Conservation (phyloP, 1,140 invertebrate species). For the Temnothorax longispinosus region DNA sequence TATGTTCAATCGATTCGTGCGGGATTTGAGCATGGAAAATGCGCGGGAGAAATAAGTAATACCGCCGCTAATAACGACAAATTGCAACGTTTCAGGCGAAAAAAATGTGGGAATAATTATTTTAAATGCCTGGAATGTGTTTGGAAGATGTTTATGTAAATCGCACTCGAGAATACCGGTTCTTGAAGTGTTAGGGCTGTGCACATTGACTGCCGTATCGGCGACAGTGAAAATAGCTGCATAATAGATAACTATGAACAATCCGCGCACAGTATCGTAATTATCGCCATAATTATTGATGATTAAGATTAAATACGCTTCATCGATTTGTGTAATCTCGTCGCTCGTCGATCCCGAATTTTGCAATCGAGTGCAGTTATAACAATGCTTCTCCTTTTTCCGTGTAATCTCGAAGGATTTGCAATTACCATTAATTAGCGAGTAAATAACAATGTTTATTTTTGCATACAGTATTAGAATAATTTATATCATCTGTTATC, state of each 20-base stretch:
- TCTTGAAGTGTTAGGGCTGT: neutral
- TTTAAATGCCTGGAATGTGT: constrained; percentile 26
- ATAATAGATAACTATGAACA: constrained; percentile 7
- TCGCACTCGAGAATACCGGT: constrained; percentile 25
- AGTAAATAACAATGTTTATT: neutral
- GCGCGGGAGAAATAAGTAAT: constrained; percentile 18
- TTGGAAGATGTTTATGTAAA: constrained; percentile 52
- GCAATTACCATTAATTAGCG: neutral
- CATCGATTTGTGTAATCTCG: constrained; percentile 17
- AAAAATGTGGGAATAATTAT: constrained; percentile 47
- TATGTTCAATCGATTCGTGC: neutral
- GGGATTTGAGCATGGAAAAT: neutral
- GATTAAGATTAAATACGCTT: constrained; percentile 46
- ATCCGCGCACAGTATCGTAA: neutral
- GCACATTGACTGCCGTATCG: constrained; percentile 23
- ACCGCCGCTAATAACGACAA: constrained; percentile 35
- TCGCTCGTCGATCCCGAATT: constrained; percentile 22
- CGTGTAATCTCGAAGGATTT: neutral
- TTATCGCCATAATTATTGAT: constrained; percentile 26
- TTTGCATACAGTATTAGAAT: neutral
- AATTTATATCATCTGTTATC: neutral
- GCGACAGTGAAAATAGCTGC: constrained; percentile 40
- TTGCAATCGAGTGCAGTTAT: neutral
- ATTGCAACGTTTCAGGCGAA: constrained; percentile 1
- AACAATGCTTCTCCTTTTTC: neutral